Evolutionary conservation across 2,888 invertebrate species (phyloP).

Genomic region (Phortica okadai): DNA sequence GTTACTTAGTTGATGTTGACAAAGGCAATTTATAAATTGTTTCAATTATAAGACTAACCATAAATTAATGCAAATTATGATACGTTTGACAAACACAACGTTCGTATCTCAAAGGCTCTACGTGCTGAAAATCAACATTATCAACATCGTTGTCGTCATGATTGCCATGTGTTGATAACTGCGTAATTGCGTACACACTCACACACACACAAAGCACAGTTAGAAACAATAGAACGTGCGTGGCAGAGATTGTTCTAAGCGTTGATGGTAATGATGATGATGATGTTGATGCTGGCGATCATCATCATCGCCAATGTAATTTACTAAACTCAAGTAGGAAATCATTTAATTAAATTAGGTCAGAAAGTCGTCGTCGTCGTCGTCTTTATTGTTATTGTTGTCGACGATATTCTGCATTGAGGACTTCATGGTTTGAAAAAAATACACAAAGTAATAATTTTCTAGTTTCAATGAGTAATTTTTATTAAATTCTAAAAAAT

Average conservation of each 20-base stretch:
- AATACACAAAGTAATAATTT: too few species aligned
- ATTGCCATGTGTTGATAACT: conserved; percentile 8
- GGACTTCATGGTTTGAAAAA: too few species aligned
- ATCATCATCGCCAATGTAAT: conserved; percentile 1
- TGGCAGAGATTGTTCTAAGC: neutral
- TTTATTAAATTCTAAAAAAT: neutral
- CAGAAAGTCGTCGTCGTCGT: conserved; percentile 45
- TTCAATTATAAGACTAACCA: neutral
- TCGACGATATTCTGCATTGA: too few species aligned
- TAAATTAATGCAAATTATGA: conserved; percentile 28
- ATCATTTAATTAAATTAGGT: conserved; percentile 64
- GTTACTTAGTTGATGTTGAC: neutral
- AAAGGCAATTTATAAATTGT: neutral
- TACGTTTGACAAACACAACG: conserved; percentile 26
- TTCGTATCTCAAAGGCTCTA: neutral
- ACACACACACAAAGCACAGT: neutral
- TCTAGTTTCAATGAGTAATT: too few species aligned
- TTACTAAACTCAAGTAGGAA: conserved; percentile 51
- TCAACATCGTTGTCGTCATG: conserved; percentile 13
- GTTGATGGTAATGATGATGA: neutral
- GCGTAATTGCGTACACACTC: neutral
- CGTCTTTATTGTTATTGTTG: neutral
- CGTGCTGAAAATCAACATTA: conserved; percentile 6
- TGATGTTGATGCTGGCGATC: neutral
- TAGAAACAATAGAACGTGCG: neutral